Evolutionary conservation across 2,888 invertebrate genomes (phyloP), one percentile per base, ranked within the genome.

Genomic region (Taenaris catops): DNA sequence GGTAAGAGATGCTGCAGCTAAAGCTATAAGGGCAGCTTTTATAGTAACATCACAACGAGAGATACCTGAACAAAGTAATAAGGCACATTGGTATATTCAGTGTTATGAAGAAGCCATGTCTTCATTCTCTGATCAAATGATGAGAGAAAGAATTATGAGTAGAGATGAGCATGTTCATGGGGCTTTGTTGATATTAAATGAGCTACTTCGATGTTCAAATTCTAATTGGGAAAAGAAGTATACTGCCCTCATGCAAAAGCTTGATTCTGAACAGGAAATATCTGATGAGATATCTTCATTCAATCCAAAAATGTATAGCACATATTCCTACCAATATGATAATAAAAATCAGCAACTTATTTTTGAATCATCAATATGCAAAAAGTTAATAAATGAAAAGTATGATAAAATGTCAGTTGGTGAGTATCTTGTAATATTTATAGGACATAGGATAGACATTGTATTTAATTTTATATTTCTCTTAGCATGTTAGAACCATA

Each of bases 41-140:
- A 94, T 96, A 2, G 96, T 99, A 1, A 97, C 97, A 0, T 93
- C 97, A 0, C 98, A 98, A 64, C 89, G 99, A 44, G 99, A 99
- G 80, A 93, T 93, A 10, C 93, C 95, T 0, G 96, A 96, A 61
- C 96, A 96, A 63, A 92, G 92, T 32, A 93, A 94, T 60, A 95
- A 94, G 63, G 92, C 94, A 1, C 92, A 92, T 48, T 98, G 97
- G 96, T 96, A 96, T 66, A 94, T 94, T 48, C 94, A 95, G 54
- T 97, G 97, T 60, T 97, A 94, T 64, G 94, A 96, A 40, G 97
- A 98, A 72, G 94, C 96, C 0, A 91, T 91, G 46, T 89, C 89
- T 37, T 93, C 95, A 24, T 94, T 96, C 55, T 92, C 93, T 49
- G 93, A 93, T 39, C 70, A 72, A 38, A 49, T 59, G 3, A 51